Evolutionary conservation across 2,113 vertebrate species (phyloP).

Genomic region (Seriola dumerili): DNA sequence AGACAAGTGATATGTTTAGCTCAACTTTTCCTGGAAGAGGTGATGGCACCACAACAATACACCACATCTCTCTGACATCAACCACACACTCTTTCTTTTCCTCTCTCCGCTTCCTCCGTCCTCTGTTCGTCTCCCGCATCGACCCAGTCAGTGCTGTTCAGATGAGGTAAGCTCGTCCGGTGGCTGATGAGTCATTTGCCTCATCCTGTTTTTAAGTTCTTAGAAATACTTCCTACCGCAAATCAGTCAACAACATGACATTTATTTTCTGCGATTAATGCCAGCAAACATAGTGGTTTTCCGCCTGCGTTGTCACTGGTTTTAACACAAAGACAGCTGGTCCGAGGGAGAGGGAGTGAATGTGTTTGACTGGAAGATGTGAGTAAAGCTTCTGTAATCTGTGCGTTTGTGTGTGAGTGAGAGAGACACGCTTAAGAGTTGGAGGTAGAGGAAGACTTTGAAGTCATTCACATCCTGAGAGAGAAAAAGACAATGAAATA

Average conservation of each 20-base stretch:
- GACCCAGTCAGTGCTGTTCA: background rate
- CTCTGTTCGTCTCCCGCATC: background rate
- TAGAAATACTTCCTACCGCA: conserved; percentile 54
- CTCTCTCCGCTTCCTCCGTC: background rate
- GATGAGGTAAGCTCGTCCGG: conserved; percentile 32
- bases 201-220: conserved; percentile 53
- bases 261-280: conserved; percentile 31
- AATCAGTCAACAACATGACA: background rate
- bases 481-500: background rate
- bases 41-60: background rate
- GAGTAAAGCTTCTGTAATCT: conserved; percentile 32
- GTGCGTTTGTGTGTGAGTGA: background rate
- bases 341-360: conserved; percentile 3
- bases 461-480: background rate
- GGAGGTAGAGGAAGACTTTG: background rate
- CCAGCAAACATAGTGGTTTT: conserved; percentile 39
- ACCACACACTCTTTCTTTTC: background rate
- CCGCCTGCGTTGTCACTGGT: conserved; percentile 5
- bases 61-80: background rate
- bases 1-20: background rate
- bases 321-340: conserved; percentile 43
- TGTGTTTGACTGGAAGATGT: conserved; percentile 35
- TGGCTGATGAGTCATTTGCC: conserved; percentile 55
- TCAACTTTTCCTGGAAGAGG: conserved; percentile 13
- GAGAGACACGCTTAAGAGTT: background rate